Base-by-base conservation (phyloP, 2,888 invertebrate genomes). In the Yponomeuta plumbellus region DNA sequence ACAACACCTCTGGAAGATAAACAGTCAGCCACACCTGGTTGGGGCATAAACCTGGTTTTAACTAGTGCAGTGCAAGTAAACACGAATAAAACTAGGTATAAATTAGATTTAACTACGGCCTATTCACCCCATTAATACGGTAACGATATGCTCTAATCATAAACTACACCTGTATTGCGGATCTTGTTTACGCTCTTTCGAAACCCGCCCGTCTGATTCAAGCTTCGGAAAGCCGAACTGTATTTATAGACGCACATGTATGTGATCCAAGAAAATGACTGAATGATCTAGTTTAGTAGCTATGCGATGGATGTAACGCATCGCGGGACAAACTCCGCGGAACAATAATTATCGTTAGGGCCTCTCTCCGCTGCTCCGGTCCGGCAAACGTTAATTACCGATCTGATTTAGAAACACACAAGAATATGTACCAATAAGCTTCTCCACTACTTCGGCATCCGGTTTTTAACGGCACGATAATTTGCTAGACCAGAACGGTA, bases 121-220 rank as follows among this genome's bases (percentile, higher is more conserved):
- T 59, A 59, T 23, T 59, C 23, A 23, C 21, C 21, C 59, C 23
- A 59, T 59, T 22, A 59, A 59, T 59, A 13, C 59, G 59, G 22
- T 23, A 22, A 59, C 21, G 22, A 23, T 22, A 23, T n/a, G 61
- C 61, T 61, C 34, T 61, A 26, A 61, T 61, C 61, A 34, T 61
- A 34, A 61, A 61, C 26, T 61, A 26, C 61, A 61, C 61, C 61
- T 61, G 61, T 61, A 61, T 34, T 61, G 20, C 26, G 61, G 17
- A 34, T 26, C 17, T 61, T 26, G 44, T 52, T 52, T 52, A 52
- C 44, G 44, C 17, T 52, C 44, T 52, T 52, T 52, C 44, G 44
- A 52, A 52, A 52, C 17, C 1, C 8, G 13, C 17, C 44, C 44
- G 44, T 52, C 17, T 52, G 17, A 17, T 52, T 17, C 44, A 17